These are phyloP conservation scores for Xestoiulus laeticollis DNA, from an alignment of 2,888 invertebrate species.

Conservation along the genomic window DNA sequence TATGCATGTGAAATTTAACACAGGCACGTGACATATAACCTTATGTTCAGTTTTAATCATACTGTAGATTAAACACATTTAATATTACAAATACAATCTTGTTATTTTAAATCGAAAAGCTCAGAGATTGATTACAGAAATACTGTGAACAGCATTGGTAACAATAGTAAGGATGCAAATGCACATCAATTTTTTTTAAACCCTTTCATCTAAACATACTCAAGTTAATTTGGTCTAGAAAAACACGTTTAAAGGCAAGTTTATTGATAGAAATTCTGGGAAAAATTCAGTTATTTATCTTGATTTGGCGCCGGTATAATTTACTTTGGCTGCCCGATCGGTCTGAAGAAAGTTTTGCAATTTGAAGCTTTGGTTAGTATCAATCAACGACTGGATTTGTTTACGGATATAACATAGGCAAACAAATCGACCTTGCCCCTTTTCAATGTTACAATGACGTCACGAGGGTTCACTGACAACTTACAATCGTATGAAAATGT, in stretches of 20 bases:
- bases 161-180: no score
- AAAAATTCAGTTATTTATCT: background rate
- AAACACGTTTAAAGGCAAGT: background rate
- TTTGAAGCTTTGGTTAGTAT: background rate
- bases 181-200: no score
- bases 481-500: no score
- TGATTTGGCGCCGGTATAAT: background rate
- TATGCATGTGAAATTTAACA: no score
- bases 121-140: no score
- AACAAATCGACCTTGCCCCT: conserved; percentile 19
- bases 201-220: background rate
- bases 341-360: background rate
- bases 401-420: background rate
- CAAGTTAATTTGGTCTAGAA: background rate
- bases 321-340: background rate
- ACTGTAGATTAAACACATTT: no score
- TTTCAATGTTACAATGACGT: conserved; percentile 10
- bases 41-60: no score
- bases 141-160: no score
- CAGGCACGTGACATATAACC: no score
- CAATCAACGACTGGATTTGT: background rate
- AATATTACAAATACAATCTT: no score
- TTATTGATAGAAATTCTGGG: background rate
- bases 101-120: no score
- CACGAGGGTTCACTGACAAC: background rate